Percentiles rank a stretch among this genome's conserved stretches.
Evolutionary conservation across 1,140 invertebrate genomes (phyloP).

Genomic region (Mesaphorura yosii): DNA sequence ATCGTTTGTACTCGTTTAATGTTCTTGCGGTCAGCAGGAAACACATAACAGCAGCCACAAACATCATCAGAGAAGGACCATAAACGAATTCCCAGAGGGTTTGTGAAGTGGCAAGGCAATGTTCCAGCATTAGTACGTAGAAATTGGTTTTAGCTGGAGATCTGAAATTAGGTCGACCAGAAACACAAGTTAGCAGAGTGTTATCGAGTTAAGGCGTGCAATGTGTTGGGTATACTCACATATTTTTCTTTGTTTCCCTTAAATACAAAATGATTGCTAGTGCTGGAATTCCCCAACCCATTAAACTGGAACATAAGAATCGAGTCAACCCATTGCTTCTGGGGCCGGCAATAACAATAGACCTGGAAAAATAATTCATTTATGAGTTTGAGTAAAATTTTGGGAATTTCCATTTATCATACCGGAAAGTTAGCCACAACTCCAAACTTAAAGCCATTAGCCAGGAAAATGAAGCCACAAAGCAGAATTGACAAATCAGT

Average conservation of each 20-base stretch:
- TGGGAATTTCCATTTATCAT: neutral
- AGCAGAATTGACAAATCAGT: neutral
- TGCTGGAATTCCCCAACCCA: neutral
- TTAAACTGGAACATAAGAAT: neutral
- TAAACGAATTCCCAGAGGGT: constrained; percentile 2
- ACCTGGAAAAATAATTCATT: neutral
- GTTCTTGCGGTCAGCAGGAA: no score
- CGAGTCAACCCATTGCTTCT: neutral
- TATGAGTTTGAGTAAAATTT: neutral
- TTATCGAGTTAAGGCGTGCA: neutral
- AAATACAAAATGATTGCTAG: neutral
- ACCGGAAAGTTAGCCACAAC: constrained; percentile 1
- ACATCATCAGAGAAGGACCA: no score
- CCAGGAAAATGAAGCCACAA: neutral
- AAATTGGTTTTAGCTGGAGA: neutral
- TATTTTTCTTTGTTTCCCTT: neutral
- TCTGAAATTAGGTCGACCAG: neutral
- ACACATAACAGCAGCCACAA: no score
- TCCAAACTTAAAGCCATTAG: neutral
- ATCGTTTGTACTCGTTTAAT: no score
- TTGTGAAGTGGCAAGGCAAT: neutral
- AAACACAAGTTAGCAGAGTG: neutral
- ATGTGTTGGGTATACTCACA: neutral
- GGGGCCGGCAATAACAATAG: neutral
- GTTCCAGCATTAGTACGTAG: neutral